phyloP scores from a whole-genome alignment of 2,113 vertebrate species.

The Carollia perspicillata region DNA sequence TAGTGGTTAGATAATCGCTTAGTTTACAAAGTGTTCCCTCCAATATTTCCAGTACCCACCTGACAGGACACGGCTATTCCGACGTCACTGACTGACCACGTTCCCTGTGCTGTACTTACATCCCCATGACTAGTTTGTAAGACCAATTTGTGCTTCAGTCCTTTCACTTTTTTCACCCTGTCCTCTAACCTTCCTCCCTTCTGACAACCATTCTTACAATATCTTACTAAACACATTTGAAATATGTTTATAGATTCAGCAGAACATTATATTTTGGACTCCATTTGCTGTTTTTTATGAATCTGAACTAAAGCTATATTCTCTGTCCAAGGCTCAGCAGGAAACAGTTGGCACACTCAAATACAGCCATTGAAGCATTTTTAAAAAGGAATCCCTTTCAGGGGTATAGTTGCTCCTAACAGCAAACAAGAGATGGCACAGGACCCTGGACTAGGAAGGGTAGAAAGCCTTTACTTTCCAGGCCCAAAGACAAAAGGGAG shows the following conservation, averaged over 20 bases:
- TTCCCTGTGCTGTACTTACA: neutral
- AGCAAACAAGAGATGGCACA: neutral
- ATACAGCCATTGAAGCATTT: neutral
- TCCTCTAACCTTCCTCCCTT: neutral
- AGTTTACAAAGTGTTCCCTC: neutral
- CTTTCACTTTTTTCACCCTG: neutral
- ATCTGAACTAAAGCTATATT: neutral
- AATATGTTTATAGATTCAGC: neutral
- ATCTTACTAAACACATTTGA: neutral
- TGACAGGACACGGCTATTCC: neutral
- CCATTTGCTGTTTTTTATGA: neutral
- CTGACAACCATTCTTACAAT: neutral
- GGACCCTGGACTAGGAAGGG: neutral
- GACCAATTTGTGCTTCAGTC: neutral
- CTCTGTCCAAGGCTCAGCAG: neutral
- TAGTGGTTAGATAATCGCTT: neutral
- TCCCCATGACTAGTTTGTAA: neutral
- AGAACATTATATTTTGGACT: neutral
- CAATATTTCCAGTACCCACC: neutral
- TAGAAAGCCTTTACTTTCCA: neutral
- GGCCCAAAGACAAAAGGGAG: neutral
- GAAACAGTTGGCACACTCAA: neutral
- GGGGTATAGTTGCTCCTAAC: neutral
- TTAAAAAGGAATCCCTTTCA: neutral
- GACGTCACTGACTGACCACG: neutral